A percentile compares a stretch with the other conserved stretches of the same genome.
Conservation (phyloP, 2,888 invertebrate species). For the Dicyrtomina minuta region DNA sequence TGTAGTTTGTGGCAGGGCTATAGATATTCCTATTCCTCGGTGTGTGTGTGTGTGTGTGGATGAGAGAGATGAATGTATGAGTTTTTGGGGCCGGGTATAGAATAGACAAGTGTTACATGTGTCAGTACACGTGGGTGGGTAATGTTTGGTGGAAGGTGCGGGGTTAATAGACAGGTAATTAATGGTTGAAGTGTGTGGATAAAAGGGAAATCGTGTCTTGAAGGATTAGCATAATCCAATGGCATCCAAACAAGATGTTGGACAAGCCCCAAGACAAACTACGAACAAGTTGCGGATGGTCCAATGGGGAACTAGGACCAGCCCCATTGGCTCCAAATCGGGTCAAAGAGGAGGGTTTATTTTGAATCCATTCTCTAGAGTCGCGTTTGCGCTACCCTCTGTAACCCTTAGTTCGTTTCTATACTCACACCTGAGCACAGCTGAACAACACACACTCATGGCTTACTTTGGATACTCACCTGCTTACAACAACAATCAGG, state of each 20-base stretch:
- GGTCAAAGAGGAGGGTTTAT: constrained; percentile 52
- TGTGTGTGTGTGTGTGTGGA: too few relatives aligned
- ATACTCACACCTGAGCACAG: constrained; percentile 52
- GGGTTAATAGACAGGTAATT: constrained; percentile 54
- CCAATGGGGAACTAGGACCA: constrained; percentile 51
- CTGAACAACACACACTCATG: constrained; percentile 40
- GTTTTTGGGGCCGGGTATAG: constrained; percentile 4
- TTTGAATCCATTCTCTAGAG: constrained; percentile 40
- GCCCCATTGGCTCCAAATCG: constrained; percentile 53
- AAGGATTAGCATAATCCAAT: constrained; percentile 54
- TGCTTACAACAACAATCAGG: constrained; percentile 47
- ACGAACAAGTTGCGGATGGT: constrained; percentile 46
- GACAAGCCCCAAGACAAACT: constrained; percentile 54
- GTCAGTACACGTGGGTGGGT: constrained; percentile 44
- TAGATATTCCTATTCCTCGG: too few relatives aligned
- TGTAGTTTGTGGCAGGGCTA: too few relatives aligned
- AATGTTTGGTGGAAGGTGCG: constrained; percentile 44
- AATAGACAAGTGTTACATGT: constrained; percentile 45
- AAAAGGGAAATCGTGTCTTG: constrained; percentile 54
- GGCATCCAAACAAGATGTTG: constrained; percentile 54
- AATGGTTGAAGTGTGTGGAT: constrained; percentile 51
- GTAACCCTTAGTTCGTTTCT: constrained; percentile 39
- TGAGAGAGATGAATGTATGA: too few relatives aligned
- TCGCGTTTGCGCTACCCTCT: constrained; percentile 43
- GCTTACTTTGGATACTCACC: constrained; percentile 53